These are phyloP conservation scores for Lottia scabra DNA, from an alignment of 2,888 invertebrate species.

Conservation along the genomic window DNA sequence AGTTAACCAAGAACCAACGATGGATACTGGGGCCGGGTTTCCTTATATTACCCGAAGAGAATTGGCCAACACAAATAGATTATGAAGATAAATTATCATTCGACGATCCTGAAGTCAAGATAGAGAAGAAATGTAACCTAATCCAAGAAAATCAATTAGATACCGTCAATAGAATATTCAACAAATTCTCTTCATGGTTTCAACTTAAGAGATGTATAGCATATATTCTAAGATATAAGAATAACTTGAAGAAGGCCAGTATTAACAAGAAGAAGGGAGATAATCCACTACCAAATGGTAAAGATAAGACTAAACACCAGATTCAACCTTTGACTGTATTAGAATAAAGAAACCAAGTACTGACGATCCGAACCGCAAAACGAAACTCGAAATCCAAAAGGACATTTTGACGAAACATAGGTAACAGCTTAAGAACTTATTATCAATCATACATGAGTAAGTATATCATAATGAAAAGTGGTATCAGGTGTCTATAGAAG, in stretches of 20 bases:
- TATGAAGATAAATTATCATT: neutral
- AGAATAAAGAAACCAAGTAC: too few species aligned
- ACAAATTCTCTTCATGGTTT: neutral
- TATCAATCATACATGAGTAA: too few species aligned
- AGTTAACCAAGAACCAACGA: neutral
- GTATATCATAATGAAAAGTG: too few species aligned
- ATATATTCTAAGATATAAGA: neutral
- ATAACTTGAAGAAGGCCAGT: neutral
- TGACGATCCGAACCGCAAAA: too few species aligned
- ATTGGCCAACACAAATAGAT: neutral
- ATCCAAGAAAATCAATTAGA: too few species aligned
- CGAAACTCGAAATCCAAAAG: too few species aligned
- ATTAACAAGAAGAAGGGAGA: neutral
- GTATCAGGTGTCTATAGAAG: too few species aligned
- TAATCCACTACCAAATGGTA: slow-evolving; percentile 5
- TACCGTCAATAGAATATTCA: neutral
- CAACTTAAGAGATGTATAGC: neutral
- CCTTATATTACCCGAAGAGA: neutral
- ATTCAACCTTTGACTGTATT: slow-evolving; percentile 5
- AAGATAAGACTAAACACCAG: too few species aligned
- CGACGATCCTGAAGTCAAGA: slow-evolving; percentile 8
- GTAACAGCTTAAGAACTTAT: too few species aligned
- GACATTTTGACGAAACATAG: too few species aligned
- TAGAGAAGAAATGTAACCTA: neutral
- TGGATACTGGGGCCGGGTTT: slow-evolving; percentile 8